These are phyloP conservation scores for Campopleginae sp. DNA, from an alignment of 2,888 invertebrate genomes.

Conservation along the genomic window DNA sequence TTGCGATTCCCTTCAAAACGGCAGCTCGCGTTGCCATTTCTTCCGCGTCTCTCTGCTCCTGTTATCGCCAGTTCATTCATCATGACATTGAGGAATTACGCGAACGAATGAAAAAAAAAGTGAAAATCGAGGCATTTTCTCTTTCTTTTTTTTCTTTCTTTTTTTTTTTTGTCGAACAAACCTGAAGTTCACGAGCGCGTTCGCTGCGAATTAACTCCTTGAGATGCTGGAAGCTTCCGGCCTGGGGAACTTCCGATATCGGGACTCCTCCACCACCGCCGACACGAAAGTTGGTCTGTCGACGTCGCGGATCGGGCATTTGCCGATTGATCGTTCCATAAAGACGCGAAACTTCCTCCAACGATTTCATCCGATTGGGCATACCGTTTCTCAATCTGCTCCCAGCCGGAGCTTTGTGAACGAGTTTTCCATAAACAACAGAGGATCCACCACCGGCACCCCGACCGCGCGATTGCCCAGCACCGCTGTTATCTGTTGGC, in stretches of 20 bases:
- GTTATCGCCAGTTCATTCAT: conserved; percentile 73
- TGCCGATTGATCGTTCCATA: conserved; percentile 85
- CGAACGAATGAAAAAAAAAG: conserved; percentile 5
- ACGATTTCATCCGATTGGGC: conserved; percentile 84
- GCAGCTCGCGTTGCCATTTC: conserved; percentile 89
- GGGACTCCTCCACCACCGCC: conserved; percentile 70
- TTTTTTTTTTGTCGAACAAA: conserved; percentile 63
- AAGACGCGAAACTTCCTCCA: conserved; percentile 85
- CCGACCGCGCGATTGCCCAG: conserved; percentile 74
- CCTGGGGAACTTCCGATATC: conserved; percentile 77
- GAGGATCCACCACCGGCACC: conserved; percentile 75
- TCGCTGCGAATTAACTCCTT: conserved; percentile 92
- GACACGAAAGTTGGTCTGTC: conserved; percentile 73
- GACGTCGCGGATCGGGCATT: conserved; percentile 85
- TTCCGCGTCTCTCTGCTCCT: conserved; percentile 90
- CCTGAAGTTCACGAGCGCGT: conserved; percentile 89
- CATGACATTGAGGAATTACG: background rate
- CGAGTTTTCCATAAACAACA: conserved; percentile 89
- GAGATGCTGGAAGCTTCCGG: conserved; percentile 89
- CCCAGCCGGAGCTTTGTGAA: conserved; percentile 89
- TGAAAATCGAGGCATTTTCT: background rate
- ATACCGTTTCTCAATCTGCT: conserved; percentile 81
- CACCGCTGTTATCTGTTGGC: conserved; percentile 16
- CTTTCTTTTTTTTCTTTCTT: background rate
- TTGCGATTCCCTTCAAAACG: conserved; percentile 87